Percentiles rank a stretch among this genome's conserved stretches.
Conservation (phyloP, 2,888 invertebrate species). For the Lycia hirtaria region DNA sequence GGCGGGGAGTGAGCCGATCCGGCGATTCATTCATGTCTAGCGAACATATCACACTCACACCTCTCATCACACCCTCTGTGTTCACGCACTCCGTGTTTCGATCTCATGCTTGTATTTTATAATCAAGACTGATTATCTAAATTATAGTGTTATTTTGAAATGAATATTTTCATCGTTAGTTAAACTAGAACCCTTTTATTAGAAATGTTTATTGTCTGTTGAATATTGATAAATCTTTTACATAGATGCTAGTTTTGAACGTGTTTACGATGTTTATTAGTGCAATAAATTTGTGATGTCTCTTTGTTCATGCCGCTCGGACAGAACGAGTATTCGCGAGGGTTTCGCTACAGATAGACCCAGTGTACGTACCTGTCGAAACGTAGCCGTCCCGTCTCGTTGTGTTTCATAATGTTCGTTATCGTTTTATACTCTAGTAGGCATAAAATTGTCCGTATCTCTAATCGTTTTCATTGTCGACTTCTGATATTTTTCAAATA, state of each 20-base stretch:
- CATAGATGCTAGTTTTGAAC: constrained; percentile 64
- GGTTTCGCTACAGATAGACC: constrained; percentile 78
- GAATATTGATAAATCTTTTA: constrained; percentile 72
- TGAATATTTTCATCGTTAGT: constrained; percentile 57
- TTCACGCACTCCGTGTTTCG: constrained; percentile 25
- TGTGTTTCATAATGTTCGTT: constrained; percentile 41
- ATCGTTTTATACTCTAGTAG: constrained; percentile 65
- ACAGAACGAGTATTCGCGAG: constrained; percentile 80
- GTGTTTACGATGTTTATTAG: constrained; percentile 67
- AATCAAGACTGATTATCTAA: constrained; percentile 44
- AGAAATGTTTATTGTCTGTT: constrained; percentile 69
- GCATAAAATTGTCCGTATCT: constrained; percentile 71
- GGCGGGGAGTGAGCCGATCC: constrained; percentile 38
- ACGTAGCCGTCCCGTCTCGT: constrained; percentile 35
- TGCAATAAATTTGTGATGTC: constrained; percentile 63
- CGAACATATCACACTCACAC: constrained; percentile 31
- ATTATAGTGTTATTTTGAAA: constrained; percentile 49
- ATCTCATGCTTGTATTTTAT: constrained; percentile 41
- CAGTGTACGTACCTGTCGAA: constrained; percentile 26
- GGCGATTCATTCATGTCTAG: constrained; percentile 37
- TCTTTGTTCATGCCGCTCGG: constrained; percentile 74
- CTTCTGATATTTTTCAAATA: constrained; percentile 68
- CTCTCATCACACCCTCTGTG: constrained; percentile 31
- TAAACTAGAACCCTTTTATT: constrained; percentile 58
- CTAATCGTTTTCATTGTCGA: constrained; percentile 66